Conservation (phyloP, 2,797 vertebrate species). For the Lithobates sylvaticus region DNA sequence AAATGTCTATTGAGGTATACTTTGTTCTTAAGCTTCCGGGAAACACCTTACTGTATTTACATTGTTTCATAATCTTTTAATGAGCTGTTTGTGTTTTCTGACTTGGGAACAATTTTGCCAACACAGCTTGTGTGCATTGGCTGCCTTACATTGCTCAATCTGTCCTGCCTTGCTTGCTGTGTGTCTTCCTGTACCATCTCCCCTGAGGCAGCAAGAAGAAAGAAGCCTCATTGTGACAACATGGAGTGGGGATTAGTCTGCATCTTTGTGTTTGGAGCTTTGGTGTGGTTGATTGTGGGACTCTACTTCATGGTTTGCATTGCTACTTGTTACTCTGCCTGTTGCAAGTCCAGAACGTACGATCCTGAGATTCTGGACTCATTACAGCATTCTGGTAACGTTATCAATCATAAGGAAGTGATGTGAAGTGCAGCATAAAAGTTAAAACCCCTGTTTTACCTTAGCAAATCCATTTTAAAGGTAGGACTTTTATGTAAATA, state of each 20-base stretch:
- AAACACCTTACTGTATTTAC: too few species aligned
- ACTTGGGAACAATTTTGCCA: too few species aligned
- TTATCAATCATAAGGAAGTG: background rate
- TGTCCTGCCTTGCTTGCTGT: background rate
- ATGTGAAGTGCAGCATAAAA: too few species aligned
- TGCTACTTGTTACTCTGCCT: conserved; percentile 4
- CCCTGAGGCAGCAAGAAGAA: background rate
- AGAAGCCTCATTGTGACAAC: background rate
- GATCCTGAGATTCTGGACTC: background rate
- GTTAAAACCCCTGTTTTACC: too few species aligned
- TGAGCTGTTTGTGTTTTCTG: too few species aligned
- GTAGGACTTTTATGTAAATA: too few species aligned
- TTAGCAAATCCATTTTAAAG: too few species aligned
- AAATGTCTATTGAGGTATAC: too few species aligned
- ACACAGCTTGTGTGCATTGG: background rate
- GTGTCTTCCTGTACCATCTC: background rate
- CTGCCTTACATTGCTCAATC: background rate
- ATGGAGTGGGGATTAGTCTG: conserved; percentile 26
- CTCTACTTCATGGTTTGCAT: conserved; percentile 11
- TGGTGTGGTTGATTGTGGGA: conserved; percentile 33
- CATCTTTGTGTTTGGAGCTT: background rate
- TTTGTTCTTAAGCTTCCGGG: too few species aligned
- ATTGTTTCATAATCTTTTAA: too few species aligned
- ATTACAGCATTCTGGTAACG: background rate
- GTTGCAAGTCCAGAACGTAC: background rate